Evolutionary conservation across 2,888 invertebrate genomes (phyloP), one percentile per base, ranked within the genome.

Genomic region (Cataglyphis cursor): DNA sequence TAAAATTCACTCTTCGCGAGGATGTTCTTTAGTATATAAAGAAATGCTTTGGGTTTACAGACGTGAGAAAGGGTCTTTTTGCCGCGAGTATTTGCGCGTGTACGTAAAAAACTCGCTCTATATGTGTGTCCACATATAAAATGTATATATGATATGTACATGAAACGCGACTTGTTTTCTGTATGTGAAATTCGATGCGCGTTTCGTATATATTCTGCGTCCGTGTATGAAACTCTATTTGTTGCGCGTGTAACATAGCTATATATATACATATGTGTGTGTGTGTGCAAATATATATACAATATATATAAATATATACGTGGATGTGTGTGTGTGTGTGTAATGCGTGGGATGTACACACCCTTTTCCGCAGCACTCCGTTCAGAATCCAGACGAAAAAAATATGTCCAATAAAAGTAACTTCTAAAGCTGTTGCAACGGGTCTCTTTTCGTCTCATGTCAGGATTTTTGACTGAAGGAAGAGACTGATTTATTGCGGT

Each of bases 371-470:
- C 88, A 87, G 80, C 31, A 82, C 85, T 88, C 86, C 76, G 82
- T 88, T 87, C 85, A 82, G 64, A 82, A 87, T 65, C 86, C 90
- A 92, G 90, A 93, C 92, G 83, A 91, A 90, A 86, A 83, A 90
- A 86, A 84, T 90, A 90, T 83, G 87, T 85, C 85, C 87, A 90
- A 92, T 91, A 90, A 92, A 92, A 93, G 92, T 92, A 90, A 90
- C 88, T 90, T 89, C 89, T 88, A 90, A 90, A 93, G 92, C 90
- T 91, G 91, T 91, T 91, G 86, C 89, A 85, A 88, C 88, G 86
- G 76, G 84, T 54, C 72, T 73, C 85, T 83, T 73, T 88, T 84
- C 78, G 18, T 70, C 81, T 51, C 48, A n/a, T 28, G 66, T 76
- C n/a, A 41, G 41, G 28, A n/a, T 66, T 76, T 74, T 66, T 68